phyloP scores from a whole-genome alignment of 2,888 invertebrate genomes.

The Morinoia aosen region DNA sequence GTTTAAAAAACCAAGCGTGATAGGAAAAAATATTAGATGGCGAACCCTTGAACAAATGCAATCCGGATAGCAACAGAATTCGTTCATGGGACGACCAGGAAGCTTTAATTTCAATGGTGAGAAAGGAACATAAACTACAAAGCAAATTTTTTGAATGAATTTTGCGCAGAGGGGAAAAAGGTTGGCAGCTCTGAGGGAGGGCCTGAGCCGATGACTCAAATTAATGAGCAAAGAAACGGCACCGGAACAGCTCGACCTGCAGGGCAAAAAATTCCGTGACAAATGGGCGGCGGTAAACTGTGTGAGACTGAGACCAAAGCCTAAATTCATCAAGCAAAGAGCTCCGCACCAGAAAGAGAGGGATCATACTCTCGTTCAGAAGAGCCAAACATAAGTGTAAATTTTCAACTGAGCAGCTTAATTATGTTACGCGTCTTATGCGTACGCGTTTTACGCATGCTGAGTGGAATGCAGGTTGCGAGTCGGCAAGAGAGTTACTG shows the following conservation, averaged over 20 bases:
- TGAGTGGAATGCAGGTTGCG: too few relatives aligned
- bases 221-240: conserved; percentile 30
- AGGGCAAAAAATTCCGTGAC: neutral
- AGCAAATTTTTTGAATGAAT: conserved; percentile 4
- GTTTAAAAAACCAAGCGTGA: neutral
- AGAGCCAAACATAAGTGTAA: neutral
- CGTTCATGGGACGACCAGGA: neutral
- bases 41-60: neutral
- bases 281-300: conserved; percentile 23
- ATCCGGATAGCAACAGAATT: neutral
- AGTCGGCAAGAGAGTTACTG: neutral
- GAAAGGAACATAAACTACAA: neutral
- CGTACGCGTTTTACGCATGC: neutral
- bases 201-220: neutral
- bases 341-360: neutral
- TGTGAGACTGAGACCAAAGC: neutral
- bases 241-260: conserved; percentile 34
- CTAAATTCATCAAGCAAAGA: conserved; percentile 12
- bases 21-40: neutral
- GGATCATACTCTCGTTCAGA: neutral
- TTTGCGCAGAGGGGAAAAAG: neutral
- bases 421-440: neutral
- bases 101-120: neutral
- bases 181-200: neutral
- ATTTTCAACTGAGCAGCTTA: neutral